Evolutionary conservation across 2,888 invertebrate species (phyloP), one percentile per base, ranked within the genome.

Genomic region (Drosophila vallismaia): DNA sequence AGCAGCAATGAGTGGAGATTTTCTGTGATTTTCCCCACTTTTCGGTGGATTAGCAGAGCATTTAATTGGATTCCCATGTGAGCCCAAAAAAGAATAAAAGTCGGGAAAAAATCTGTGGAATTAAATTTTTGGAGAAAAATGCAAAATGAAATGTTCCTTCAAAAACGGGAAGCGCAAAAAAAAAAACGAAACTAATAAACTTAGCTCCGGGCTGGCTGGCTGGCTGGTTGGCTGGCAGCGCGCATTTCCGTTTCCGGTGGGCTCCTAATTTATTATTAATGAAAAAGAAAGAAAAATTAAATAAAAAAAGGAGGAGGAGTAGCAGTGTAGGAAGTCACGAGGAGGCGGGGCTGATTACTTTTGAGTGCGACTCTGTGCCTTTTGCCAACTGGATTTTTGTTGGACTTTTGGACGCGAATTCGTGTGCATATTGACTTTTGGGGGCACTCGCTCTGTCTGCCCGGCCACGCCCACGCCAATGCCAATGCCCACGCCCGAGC

Each of bases 11-110:
- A 59, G 74, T 53, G 55, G 59, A 64, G 69, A 74, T 71, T 83
- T 71, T 69, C 62, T 64, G 54, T 74, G 85, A 77, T 77, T 81
- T 72, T 54, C 45, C 70, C 59, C 68, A 77, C 72, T 75, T 81
- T 74, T 54, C 45, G 62, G 51, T 59, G 85, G 85, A 74, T 80
- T 74, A 84, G 69, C 71, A 66, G 48, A 53, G 76, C 71, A 74
- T 86, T 79, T 86, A 74, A 76, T 76, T 69, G 58, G 64, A 69
- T 54, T 71, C 51, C 70, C 75, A 72, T 72, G 58, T 68, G 68
- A 52, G 40, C 26, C 29, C 14, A 33, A 8, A 26, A 45, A 28
- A 29, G 7, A 5, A 6, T 6, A 1, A 6, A 5, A 24, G 28
- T 28, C 33, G 48, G 51, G 33, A 31, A 31, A 31, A 46, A 40